phyloP scores from a whole-genome alignment of 2,113 vertebrate genomes.

The Corythornis madagascariensis region DNA sequence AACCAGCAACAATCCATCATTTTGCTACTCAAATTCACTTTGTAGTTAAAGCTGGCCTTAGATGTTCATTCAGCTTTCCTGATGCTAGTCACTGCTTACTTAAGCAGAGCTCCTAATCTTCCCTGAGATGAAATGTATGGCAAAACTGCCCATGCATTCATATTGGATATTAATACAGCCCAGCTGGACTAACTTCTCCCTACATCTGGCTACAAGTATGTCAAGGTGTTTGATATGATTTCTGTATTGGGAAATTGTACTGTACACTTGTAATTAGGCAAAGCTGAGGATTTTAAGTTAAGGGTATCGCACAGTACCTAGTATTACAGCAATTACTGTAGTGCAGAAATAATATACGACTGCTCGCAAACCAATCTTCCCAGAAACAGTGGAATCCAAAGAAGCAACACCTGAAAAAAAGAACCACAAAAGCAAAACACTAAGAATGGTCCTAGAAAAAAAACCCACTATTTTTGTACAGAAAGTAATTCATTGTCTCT shows the following conservation, averaged over 20 bases:
- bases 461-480: not conserved
- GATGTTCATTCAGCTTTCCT: not conserved
- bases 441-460: not conserved
- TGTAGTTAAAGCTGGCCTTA: not conserved
- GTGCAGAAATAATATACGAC: constrained; percentile 93
- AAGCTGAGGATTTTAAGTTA: not conserved
- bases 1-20: not conserved
- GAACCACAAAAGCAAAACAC: not conserved
- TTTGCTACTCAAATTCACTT: not conserved
- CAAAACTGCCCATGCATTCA: not conserved
- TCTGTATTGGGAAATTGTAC: not conserved
- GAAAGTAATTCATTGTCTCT: not conserved
- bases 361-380: constrained; percentile 92
- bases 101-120: not conserved
- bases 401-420: constrained; percentile 87
- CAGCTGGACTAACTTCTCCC: not conserved
- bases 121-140: not conserved
- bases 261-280: not conserved
- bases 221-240: not conserved
- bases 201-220: not conserved
- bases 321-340: constrained; percentile 90
- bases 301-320: constrained; percentile 80
- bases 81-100: not conserved
- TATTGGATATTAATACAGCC: not conserved
- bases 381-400: constrained; percentile 92